Base-by-base conservation (phyloP, 2,797 vertebrate genomes). In the Ceryle rudis region DNA sequence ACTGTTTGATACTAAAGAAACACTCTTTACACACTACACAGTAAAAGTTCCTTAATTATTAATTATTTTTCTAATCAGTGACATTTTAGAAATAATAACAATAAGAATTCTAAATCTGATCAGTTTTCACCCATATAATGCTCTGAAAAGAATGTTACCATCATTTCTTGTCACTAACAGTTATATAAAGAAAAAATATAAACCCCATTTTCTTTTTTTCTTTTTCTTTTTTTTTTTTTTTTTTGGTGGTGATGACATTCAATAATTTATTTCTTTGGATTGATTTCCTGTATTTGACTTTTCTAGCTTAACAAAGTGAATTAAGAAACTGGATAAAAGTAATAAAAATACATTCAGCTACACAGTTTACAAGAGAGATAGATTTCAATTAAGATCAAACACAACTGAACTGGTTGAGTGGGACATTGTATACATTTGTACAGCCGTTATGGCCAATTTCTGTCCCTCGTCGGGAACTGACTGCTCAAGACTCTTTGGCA, bases 221-320 rank as follows among this genome's bases (percentile, higher is more conserved):
- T 37, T 31, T 49, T 49, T 66, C 16, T 2, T 15, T 52, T 37
- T 33, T 39, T 58, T 39, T 58, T 26, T 42, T 47, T 44, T 44
- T 44, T 44, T 26, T 22, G 11, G 46, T 4, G 4, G 5, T 39
- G 5, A 37, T 4, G 2, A 2, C 10, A 33, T 42, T 17, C 2
- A 61, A 17, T 2, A 81, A 42, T 18, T 57, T 39, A 58, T 69
- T 65, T 47, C 3, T 70, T 2, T 11, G 46, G 9, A 52, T 66
- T 74, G 9, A 31, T 52, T 79, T 57, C 10, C 12, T 62, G 5
- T 28, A n/a, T 37, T 20, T 66, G 37, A 37, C 2, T 13, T 79
- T 74, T 42, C 28, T 39, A 61, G 11, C 8, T 78, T 73, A 46
- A 85, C 4, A 21, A 85, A 62, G 3, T 18, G 9, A 52, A 21